phyloP scores from a whole-genome alignment of 1,140 invertebrate species.

The Bilobella aurantiaca region DNA sequence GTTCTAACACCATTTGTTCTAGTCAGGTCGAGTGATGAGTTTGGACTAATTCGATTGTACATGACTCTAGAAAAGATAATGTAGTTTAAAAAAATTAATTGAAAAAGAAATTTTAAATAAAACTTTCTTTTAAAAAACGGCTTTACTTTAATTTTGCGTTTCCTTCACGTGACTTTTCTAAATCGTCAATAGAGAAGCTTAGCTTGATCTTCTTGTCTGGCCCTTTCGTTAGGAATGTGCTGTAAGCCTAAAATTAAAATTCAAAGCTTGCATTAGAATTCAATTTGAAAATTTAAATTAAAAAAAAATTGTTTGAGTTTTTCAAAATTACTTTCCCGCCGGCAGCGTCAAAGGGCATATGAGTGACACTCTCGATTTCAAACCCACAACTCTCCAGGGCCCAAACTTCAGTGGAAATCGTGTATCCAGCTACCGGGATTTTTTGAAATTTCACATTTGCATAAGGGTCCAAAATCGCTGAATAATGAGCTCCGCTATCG shows the following conservation, averaged over 20 bases:
- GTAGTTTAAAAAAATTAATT: not conserved
- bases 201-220: not conserved
- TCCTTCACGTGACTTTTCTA: constrained; percentile 41
- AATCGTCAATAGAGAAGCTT: constrained; percentile 32
- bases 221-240: not conserved
- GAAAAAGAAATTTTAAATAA: not conserved
- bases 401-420: not conserved
- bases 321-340: not conserved
- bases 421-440: not conserved
- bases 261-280: not conserved
- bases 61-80: constrained; percentile 1
- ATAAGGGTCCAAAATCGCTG: not conserved
- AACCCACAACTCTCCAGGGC: not conserved
- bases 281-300: not conserved
- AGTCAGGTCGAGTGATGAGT: not conserved
- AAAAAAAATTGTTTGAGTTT: not conserved
- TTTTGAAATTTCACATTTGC: not conserved
- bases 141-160: constrained; percentile 41
- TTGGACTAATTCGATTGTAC: not conserved
- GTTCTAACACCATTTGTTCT: not conserved
- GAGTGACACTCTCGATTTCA: not conserved
- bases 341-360: too few species aligned
- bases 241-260: not conserved
- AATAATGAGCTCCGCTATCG: not conserved
- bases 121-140: not conserved